A percentile compares a stretch with the other conserved stretches of the same genome.
Conservation (phyloP, 2,888 invertebrate genomes). For the Drosophila neotestacea region DNA sequence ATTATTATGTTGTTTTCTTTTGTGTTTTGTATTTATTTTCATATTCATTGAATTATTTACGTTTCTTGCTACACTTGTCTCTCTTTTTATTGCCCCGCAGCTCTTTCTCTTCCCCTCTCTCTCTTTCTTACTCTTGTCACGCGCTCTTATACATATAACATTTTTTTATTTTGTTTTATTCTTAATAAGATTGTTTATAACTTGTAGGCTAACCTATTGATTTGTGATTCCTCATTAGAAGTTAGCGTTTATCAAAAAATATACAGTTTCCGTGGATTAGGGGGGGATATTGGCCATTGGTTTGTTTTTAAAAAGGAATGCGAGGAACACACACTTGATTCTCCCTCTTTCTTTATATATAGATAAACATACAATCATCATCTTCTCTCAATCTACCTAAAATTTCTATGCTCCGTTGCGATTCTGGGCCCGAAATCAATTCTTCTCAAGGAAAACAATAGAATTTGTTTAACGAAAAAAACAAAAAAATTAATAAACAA, state of each 20-base stretch:
- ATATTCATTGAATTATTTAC: slow-evolving; percentile 30
- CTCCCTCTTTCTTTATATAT: slow-evolving; percentile 12
- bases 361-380: slow-evolving; percentile 13
- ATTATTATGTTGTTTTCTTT: slow-evolving; percentile 49
- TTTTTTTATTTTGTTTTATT: slow-evolving; percentile 33
- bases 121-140: slow-evolving; percentile 5
- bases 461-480: slow-evolving; percentile 17
- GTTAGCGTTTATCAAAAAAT: slow-evolving; percentile 65
- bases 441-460: slow-evolving; percentile 37
- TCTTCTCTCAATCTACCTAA: slow-evolving; percentile 20
- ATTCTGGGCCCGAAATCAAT: slow-evolving; percentile 39
- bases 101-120: slow-evolving; percentile 15
- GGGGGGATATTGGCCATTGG: slow-evolving; percentile 24
- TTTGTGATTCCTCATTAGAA: slow-evolving; percentile 54
- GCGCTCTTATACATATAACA: slow-evolving; percentile 74
- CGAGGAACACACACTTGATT: slow-evolving; percentile 58
- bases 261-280: slow-evolving; percentile 57
- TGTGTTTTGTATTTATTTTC: slow-evolving; percentile 28
- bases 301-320: slow-evolving; percentile 45
- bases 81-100: slow-evolving; percentile 58
- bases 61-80: slow-evolving; percentile 31
- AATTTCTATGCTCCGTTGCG: slow-evolving; percentile 14
- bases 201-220: slow-evolving; percentile 67
- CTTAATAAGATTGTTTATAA: slow-evolving; percentile 50
- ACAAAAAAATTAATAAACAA: slow-evolving; percentile 15